Percentiles rank a stretch among this genome's conserved stretches.
phyloP scores from a whole-genome alignment of 2,888 invertebrate species.

The Drymonia ruficornis region DNA sequence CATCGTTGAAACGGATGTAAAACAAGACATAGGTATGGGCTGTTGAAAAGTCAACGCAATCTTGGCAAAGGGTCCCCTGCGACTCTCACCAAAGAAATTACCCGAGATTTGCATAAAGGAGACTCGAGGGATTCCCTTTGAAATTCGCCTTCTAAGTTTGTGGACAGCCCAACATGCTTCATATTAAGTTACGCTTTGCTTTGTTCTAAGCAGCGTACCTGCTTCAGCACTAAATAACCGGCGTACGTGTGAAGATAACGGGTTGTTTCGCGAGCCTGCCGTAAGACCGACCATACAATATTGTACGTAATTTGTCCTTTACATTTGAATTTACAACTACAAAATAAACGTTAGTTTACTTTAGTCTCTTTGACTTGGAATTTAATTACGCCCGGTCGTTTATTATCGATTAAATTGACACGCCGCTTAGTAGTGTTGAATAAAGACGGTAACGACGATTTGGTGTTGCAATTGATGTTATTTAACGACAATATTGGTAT shows the following conservation, averaged over 20 bases:
- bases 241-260: slow-evolving; percentile 50
- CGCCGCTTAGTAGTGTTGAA: slow-evolving; percentile 1
- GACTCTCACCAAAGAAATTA: slow-evolving; percentile 79
- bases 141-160: slow-evolving; percentile 71
- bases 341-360: neutral
- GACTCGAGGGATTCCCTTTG: slow-evolving; percentile 75
- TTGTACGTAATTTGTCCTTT: neutral
- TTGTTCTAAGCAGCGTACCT: slow-evolving; percentile 54
- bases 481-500: too few relatives aligned
- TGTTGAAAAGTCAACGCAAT: slow-evolving; percentile 73
- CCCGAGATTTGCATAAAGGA: slow-evolving; percentile 80
- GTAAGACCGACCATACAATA: slow-evolving; percentile 14
- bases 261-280: slow-evolving; percentile 21
- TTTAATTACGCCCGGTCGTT: slow-evolving; percentile 29
- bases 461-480: neutral
- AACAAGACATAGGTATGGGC: slow-evolving; percentile 57
- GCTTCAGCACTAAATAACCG: slow-evolving; percentile 53
- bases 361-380: slow-evolving; percentile 11
- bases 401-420: slow-evolving; percentile 34
- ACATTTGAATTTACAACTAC: neutral
- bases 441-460: too few relatives aligned
- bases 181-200: slow-evolving; percentile 71
- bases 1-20: slow-evolving; percentile 54
- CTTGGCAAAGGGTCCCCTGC: slow-evolving; percentile 69
- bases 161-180: slow-evolving; percentile 72